phyloP scores from a whole-genome alignment of 2,888 invertebrate genomes.

The Acronicta psi region DNA sequence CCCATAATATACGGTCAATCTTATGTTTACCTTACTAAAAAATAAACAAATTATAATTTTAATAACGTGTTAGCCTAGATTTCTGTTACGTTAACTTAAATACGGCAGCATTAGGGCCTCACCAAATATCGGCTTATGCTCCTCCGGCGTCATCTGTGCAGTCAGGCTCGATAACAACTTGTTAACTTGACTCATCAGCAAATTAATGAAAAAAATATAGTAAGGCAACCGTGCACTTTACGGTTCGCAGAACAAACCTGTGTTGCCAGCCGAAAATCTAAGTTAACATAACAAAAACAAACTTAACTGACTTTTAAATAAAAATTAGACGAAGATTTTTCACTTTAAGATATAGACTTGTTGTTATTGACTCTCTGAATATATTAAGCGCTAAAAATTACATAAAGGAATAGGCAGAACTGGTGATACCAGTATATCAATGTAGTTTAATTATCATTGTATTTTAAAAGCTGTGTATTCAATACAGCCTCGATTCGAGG shows the following conservation, averaged over 20 bases:
- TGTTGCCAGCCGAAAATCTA: background rate
- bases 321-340: background rate
- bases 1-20: slow-evolving; percentile 1
- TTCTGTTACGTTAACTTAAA: slow-evolving; percentile 8
- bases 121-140: too few species aligned
- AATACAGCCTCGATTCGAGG: too few species aligned
- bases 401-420: background rate
- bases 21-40: slow-evolving; percentile 8
- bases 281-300: slow-evolving; percentile 10
- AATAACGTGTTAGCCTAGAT: slow-evolving; percentile 1
- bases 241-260: too few species aligned
- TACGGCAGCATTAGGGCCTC: too few species aligned
- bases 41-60: slow-evolving; percentile 20
- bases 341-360: background rate
- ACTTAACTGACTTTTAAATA: background rate
- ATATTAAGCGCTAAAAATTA: background rate
- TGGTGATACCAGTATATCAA: too few species aligned
- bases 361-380: background rate
- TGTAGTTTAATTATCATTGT: background rate
- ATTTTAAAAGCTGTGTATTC: too few species aligned
- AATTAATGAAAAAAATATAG: too few species aligned
- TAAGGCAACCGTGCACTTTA: background rate
- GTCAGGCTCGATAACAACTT: too few species aligned
- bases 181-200: too few species aligned
- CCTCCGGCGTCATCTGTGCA: too few species aligned